Evolutionary conservation across 92 coral and sea anemone species (phyloP).

Genomic region (Anthopleura xanthogrammica): DNA sequence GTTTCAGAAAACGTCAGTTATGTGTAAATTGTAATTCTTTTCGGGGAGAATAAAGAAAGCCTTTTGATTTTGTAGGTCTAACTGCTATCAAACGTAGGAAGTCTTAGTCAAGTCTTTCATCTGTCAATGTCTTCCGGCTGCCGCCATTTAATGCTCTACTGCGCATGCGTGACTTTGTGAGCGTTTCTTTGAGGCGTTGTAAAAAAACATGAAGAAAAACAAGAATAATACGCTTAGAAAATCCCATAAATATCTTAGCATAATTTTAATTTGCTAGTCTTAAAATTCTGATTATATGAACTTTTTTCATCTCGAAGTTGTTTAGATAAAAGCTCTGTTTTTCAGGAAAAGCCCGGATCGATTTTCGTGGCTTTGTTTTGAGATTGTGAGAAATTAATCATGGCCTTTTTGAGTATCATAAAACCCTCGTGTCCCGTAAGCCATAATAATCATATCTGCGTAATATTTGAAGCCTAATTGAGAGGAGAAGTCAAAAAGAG

Average conservation of each 20-base stretch:
- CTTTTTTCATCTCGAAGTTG: not conserved
- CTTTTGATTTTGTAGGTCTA: not conserved
- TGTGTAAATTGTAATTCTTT: constrained; percentile 9
- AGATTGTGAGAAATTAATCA: not conserved
- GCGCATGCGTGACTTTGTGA: constrained; percentile 18
- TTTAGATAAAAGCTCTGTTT: not conserved
- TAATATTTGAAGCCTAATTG: constrained; percentile 2
- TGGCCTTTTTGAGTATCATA: not conserved
- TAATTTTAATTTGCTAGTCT: not conserved
- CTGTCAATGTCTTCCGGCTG: constrained; percentile 21
- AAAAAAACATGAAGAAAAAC: not conserved
- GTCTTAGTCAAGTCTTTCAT: constrained; percentile 11
- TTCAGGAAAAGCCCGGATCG: not conserved
- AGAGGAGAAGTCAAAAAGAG: constrained; percentile 13
- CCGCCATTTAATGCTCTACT: constrained; percentile 10
- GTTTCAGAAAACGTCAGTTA: constrained; percentile 9
- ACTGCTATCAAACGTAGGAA: constrained; percentile 13
- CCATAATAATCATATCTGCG: not conserved
- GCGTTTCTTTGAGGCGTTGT: constrained; percentile 21
- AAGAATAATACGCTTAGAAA: not conserved
- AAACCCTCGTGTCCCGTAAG: constrained; percentile 15
- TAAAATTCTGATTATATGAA: not conserved
- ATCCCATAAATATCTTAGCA: constrained; percentile 6
- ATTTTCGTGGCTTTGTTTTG: constrained; percentile 15
- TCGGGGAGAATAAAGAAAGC: not conserved